phyloP scores from a whole-genome alignment of 2,888 invertebrate genomes.

The Eristalis intricaria region DNA sequence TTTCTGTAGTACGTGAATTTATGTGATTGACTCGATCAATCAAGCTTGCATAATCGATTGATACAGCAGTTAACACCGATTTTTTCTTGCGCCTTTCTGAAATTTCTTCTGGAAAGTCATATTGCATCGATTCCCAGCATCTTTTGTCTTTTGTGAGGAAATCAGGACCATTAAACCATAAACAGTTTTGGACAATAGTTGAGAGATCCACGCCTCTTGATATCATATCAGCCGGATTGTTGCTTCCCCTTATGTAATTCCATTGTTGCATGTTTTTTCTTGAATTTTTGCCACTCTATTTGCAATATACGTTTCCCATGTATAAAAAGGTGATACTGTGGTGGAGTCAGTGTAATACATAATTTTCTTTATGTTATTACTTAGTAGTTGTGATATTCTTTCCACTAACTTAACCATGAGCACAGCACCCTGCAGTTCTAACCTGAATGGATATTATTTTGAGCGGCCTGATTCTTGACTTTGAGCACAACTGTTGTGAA shows the following conservation, averaged over 20 bases:
- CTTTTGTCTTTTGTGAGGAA: conserved; percentile 2
- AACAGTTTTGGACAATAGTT: neutral
- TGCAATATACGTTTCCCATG: conserved; percentile 15
- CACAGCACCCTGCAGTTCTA: conserved; percentile 3
- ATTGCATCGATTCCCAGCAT: neutral
- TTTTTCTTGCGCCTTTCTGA: too few relatives aligned
- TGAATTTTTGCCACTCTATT: conserved; percentile 13
- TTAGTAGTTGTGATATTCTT: too few relatives aligned
- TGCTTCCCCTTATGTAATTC: conserved; percentile 8
- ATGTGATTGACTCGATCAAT: too few relatives aligned
- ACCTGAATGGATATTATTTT: neutral
- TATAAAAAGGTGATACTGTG: neutral
- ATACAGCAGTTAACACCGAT: too few relatives aligned
- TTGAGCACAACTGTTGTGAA: conserved; percentile 1
- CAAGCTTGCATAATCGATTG: too few relatives aligned
- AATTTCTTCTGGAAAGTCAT: too few relatives aligned
- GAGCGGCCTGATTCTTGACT: conserved; percentile 5
- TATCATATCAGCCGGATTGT: neutral
- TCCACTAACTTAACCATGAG: too few relatives aligned
- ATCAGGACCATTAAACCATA: conserved; percentile 36
- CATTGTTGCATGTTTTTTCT: conserved; percentile 7
- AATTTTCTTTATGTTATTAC: too few relatives aligned
- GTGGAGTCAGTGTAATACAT: too few relatives aligned
- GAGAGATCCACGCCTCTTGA: neutral
- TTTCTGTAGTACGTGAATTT: too few relatives aligned